Conservation (phyloP, 2,797 vertebrate species). For the Onychomys arenicola region DNA sequence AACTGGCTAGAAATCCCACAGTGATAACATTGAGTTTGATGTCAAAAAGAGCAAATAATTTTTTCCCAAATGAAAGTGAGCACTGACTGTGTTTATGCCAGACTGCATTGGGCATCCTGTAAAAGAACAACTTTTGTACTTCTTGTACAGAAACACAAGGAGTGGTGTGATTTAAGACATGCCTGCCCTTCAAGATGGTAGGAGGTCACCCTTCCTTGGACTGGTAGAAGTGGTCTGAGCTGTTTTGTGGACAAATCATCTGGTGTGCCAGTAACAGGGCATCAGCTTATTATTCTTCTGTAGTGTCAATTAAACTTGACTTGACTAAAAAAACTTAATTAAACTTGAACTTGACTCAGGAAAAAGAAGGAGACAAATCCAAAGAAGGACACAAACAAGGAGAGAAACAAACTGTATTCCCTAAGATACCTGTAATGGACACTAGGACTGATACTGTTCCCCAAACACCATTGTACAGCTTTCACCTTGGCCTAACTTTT, state of each 20-base stretch:
- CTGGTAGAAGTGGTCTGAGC: background rate
- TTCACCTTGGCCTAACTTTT: background rate
- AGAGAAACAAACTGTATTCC: background rate
- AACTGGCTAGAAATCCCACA: too few relatives aligned
- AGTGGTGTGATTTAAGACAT: background rate
- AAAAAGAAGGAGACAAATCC: background rate
- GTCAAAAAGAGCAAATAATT: background rate
- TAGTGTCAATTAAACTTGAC: background rate
- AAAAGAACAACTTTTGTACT: background rate
- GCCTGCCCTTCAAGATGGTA: too few relatives aligned
- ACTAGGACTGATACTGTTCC: background rate
- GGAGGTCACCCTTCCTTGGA: background rate
- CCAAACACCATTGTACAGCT: too few relatives aligned
- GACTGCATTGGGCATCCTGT: background rate
- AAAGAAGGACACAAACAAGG: background rate
- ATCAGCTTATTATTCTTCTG: background rate
- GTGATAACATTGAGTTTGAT: too few relatives aligned
- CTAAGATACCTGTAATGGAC: background rate
- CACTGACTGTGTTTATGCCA: background rate
- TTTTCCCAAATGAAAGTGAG: background rate
- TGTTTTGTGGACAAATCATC: background rate
- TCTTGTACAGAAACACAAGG: background rate
- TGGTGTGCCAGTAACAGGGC: background rate
- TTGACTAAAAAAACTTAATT: too few relatives aligned
- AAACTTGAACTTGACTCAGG: too few relatives aligned